Evolutionary conservation across 2,797 vertebrate species (phyloP).

Genomic region (Novumbra hubbsi): DNA sequence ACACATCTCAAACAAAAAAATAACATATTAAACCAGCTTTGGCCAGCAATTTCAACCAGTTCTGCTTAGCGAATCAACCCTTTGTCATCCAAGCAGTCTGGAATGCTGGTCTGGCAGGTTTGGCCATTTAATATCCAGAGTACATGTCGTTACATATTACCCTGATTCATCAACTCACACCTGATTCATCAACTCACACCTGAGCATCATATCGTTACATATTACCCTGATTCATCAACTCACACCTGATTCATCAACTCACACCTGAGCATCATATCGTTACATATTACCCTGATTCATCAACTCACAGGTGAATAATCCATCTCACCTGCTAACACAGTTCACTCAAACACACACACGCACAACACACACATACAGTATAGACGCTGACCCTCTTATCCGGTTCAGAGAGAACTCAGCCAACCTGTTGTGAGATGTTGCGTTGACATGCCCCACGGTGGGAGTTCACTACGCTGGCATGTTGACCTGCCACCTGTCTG

Average conservation of each 20-base stretch:
- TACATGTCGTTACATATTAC: too few species aligned
- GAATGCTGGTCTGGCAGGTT: slow-evolving; percentile 57
- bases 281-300: slow-evolving; percentile 63
- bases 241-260: too few species aligned
- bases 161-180: too few species aligned
- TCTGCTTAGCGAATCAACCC: slow-evolving; percentile 50
- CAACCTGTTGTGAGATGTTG: slow-evolving; percentile 64
- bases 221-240: too few species aligned
- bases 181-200: too few species aligned
- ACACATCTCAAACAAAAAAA: not conserved
- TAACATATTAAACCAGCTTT: not conserved
- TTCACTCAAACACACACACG: not conserved
- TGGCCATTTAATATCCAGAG: slow-evolving; percentile 60
- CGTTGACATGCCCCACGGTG: slow-evolving; percentile 50
- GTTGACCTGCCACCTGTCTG: slow-evolving; percentile 58
- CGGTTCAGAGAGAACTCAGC: slow-evolving; percentile 25
- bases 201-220: too few species aligned
- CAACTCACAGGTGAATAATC: slow-evolving; percentile 51
- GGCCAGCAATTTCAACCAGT: not conserved
- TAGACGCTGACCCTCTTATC: slow-evolving; percentile 46
- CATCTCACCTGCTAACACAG: slow-evolving; percentile 49
- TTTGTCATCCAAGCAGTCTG: slow-evolving; percentile 15
- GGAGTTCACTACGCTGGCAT: slow-evolving; percentile 58
- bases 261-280: too few species aligned
- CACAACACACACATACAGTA: not conserved